Evolutionary conservation across 1,140 invertebrate species (phyloP).

Genomic region (Aphis gossypii): DNA sequence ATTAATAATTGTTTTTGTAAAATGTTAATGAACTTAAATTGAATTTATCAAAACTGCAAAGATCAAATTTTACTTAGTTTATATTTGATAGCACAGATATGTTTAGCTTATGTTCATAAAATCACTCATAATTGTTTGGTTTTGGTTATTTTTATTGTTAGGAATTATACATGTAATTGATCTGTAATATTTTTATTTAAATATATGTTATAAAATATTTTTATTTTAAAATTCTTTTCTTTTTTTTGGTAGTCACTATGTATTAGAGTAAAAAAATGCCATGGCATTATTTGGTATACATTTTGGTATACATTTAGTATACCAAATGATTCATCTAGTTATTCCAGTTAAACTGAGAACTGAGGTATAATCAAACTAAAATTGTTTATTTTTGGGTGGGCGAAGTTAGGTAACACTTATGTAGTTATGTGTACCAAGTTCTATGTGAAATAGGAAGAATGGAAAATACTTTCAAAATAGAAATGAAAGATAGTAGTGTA

Average conservation of each 20-base stretch:
- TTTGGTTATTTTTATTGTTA: background rate
- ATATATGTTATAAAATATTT: background rate
- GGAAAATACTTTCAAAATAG: background rate
- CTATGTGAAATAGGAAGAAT: background rate
- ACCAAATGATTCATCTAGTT: background rate
- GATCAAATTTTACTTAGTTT: background rate
- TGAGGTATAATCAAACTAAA: background rate
- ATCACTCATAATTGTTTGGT: background rate
- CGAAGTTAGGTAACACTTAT: background rate
- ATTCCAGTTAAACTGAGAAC: background rate
- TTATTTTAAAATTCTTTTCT: background rate
- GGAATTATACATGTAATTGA: slow-evolving; percentile 6
- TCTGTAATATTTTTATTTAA: slow-evolving; percentile 25
- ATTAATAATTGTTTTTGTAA: background rate
- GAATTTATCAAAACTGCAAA: background rate
- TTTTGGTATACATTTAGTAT: too few relatives aligned
- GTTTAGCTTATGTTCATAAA: background rate
- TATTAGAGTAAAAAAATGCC: background rate
- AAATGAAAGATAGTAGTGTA: background rate
- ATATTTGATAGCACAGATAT: background rate
- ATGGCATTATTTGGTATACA: too few relatives aligned
- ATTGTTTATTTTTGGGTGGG: background rate
- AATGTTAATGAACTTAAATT: background rate
- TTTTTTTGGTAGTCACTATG: too few relatives aligned
- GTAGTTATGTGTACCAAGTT: background rate